These are phyloP conservation scores for Entomobrya multifasciata DNA, from an alignment of 2,888 invertebrate species.

Conservation along the genomic window DNA sequence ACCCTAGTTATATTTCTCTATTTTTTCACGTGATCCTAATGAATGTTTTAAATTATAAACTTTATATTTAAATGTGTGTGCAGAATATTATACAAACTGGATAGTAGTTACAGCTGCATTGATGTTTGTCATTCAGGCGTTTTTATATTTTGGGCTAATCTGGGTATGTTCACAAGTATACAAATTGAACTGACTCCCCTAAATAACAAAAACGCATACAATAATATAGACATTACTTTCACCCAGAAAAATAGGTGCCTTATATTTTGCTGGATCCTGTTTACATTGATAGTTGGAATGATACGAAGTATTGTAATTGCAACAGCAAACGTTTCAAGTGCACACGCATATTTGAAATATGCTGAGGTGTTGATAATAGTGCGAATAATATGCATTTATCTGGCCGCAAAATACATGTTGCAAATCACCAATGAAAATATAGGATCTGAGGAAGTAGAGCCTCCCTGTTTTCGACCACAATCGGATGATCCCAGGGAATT, in stretches of 20 bases:
- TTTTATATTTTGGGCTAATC: not conserved
- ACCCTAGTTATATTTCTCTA: not conserved
- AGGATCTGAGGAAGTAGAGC: not conserved
- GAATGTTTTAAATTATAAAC: not conserved
- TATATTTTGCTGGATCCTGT: conserved; percentile 41
- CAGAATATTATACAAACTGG: not conserved
- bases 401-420: conserved; percentile 42
- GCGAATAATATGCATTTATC: conserved; percentile 15
- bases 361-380: not conserved
- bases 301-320: not conserved
- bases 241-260: conserved; percentile 57
- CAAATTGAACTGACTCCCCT: too few relatives aligned
- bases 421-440: conserved; percentile 45
- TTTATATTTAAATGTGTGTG: not conserved
- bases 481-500: conserved; percentile 47
- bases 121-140: not conserved
- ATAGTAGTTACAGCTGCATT: not conserved
- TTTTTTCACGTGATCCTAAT: too few relatives aligned
- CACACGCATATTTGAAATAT: conserved; percentile 3
- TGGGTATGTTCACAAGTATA: conserved; percentile 6
- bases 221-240: not conserved
- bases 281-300: not conserved
- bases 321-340: not conserved
- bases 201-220: not conserved
- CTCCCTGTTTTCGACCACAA: conserved; percentile 47